phyloP scores from a whole-genome alignment of 2,797 vertebrate species.

The Epinephelus awoara region DNA sequence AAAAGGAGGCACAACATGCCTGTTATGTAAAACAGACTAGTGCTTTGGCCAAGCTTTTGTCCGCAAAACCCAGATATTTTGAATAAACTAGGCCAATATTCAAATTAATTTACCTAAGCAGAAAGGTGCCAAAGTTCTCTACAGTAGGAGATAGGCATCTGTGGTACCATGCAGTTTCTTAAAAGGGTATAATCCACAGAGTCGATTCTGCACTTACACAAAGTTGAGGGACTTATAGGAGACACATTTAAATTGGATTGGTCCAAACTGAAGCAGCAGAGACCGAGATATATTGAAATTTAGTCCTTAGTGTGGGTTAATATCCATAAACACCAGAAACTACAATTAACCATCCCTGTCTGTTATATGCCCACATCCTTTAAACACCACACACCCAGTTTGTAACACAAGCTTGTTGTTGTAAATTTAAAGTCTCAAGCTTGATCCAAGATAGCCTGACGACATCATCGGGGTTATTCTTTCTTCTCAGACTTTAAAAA shows the following conservation, averaged over 20 bases:
- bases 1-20: background rate
- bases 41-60: background rate
- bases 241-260: too few relatives aligned
- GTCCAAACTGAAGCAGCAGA: too few relatives aligned
- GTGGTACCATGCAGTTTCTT: background rate
- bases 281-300: background rate
- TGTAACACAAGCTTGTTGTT: background rate
- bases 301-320: background rate
- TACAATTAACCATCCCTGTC: background rate
- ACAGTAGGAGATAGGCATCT: background rate
- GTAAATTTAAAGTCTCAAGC: background rate
- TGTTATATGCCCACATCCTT: background rate
- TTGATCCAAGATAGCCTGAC: background rate
- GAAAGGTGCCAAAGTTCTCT: background rate
- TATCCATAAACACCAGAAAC: background rate
- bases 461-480: background rate
- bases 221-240: too few relatives aligned
- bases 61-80: background rate
- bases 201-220: background rate
- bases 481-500: background rate
- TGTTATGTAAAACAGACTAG: background rate
- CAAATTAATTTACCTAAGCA: background rate
- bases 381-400: background rate
- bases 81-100: background rate
- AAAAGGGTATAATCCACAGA: background rate